Conservation (phyloP, 2,797 vertebrate species). For the Psittacula echo region DNA sequence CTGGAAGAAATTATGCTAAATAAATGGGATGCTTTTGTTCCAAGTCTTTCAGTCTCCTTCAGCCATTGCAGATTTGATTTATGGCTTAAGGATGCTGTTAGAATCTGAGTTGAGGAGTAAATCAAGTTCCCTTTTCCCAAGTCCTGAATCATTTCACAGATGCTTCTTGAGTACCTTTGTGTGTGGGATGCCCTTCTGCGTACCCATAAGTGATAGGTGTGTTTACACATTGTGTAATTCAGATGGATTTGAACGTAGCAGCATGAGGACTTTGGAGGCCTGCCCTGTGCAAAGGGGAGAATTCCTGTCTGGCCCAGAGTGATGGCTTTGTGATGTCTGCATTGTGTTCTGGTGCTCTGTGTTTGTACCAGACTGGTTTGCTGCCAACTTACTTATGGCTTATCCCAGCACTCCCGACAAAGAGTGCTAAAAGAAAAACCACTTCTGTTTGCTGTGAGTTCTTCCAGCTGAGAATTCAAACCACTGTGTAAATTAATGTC, state of each 20-base stretch:
- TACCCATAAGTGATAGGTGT: neutral
- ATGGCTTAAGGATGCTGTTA: neutral
- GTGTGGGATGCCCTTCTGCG: neutral
- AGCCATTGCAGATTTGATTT: neutral
- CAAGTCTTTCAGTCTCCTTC: neutral
- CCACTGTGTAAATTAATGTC: neutral
- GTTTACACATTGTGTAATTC: neutral
- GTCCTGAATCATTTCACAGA: neutral
- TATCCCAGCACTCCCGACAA: conserved; percentile 44
- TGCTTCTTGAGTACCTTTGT: neutral
- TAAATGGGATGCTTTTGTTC: neutral
- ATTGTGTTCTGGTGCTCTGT: conserved; percentile 42
- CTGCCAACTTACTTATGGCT: conserved; percentile 54
- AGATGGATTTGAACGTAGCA: neutral
- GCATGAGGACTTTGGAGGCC: conserved; percentile 36
- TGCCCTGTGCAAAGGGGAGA: conserved; percentile 11
- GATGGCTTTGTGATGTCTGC: conserved; percentile 47
- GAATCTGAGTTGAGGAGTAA: neutral
- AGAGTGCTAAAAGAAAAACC: conserved; percentile 55
- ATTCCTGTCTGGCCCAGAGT: conserved; percentile 52
- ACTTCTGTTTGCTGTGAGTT: conserved; percentile 44
- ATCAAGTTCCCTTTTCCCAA: neutral
- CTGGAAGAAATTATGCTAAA: neutral
- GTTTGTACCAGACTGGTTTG: conserved; percentile 52
- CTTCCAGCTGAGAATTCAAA: conserved; percentile 36